Base-by-base conservation (phyloP, 2,113 vertebrate genomes). In the Pachypanchax playfairii region DNA sequence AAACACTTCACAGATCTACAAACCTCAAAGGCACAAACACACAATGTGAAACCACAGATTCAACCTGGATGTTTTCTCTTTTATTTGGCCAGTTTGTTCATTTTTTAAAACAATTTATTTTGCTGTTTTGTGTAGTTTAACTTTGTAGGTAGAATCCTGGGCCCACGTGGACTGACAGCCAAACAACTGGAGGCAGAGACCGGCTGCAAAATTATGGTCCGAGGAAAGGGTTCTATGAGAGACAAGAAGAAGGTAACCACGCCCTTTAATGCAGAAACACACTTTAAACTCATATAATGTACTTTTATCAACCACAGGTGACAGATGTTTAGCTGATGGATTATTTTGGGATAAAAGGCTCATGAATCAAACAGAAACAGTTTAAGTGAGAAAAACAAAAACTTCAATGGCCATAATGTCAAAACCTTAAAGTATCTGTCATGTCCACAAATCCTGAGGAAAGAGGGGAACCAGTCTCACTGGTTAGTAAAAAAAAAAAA, bases 181-280 rank as follows among this genome's bases (percentile, higher is more conserved):
- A 99, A 99, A 79, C 96, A 98, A 62, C 93, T 98, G 79, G 97
- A 99, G 78, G 96, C 97, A 58, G 97, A 99, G 91, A 99, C 97
- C 12, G 97, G 97, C 90, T 99, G 97, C 90, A 99, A 99, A 89
- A 99, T 99, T 64, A 99, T 99, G 97, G 97, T 99, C 78, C 95
- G 97, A 93, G 97, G 97, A 68, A 98, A 98, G 87, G 96, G 96
- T 75, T 99, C 97, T 59, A 99, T 98, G 97, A 94, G 97, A 74
- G 97, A 99, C 91, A 99, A 99, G 87, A 99, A 99, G 87, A 99
- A 99, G 96, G 97, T 97, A 87, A 20, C 42, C 13, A 31, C 26
- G 6, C n/a, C 20, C 12, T 29, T 29, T 29, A 29, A 5, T 7
- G 7, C 7, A 31, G 6, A 31, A 31, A 31, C 7, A 31, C 3